Evolutionary conservation across 2,797 vertebrate genomes (phyloP), one percentile per base, ranked within the genome.

Genomic region (Falco naumanni): DNA sequence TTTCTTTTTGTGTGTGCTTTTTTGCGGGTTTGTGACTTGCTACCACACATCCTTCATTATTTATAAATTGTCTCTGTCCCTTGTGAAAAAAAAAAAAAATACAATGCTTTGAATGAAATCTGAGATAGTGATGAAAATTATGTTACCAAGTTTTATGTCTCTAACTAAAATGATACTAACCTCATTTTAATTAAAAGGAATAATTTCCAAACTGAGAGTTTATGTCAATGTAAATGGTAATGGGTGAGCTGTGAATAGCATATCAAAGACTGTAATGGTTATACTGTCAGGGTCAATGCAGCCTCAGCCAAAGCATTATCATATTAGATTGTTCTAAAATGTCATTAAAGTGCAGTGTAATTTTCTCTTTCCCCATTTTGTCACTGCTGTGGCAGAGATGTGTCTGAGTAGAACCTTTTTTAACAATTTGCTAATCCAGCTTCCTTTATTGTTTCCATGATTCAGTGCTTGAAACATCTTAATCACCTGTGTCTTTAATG

Each of bases 301-400:
- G 43, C 41, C 43, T 90, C 50, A 81, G n/a, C 26, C 48, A 90
- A 90, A 90, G 50, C 9, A 51, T 19, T 72, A 75, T 75, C 37
- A 22, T 68, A 64, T 54, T 81, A 75, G 60, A 87, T 89, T 87
- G 60, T 80, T 41, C 28, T 77, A 87, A 94, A 84, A 65, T 50
- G 31, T 84, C 66, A 47, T 69, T 93, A 74, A 95, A 87, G 37
- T 78, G 64, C 77, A 69, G 25, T 75, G 29, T 53, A 41, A 89
- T 96, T 94, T 89, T 90, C 82, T 93, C n/a, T 63, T 93, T 53
- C 39, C 43, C 53, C 8, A 14, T 88, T 72, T 90, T 75, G 54
- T 61, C 47, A 28, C n/a, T 77, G 39, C 59, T 78, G 31, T 65
- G 68, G 24, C 48, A 90, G 74, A 77, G 39, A 74, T 34, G 28